phyloP scores from a whole-genome alignment of 2,797 vertebrate genomes.

The Sphenopsis melanotis region DNA sequence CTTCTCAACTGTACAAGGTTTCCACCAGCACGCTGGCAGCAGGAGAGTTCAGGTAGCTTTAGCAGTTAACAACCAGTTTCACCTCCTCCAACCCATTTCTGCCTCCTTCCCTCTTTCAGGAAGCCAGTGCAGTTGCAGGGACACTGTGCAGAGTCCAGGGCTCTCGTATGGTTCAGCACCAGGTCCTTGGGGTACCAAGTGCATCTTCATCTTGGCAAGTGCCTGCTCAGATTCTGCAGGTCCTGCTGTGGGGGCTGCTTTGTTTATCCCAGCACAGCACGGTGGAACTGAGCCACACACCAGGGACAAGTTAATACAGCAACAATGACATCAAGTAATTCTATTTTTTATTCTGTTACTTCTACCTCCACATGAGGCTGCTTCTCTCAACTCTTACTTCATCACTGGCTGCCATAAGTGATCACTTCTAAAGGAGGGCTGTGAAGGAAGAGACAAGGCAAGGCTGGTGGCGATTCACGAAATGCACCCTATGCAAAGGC shows the following conservation, averaged over 20 bases:
- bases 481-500: rapidly evolving
- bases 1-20: background rate
- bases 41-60: rapidly evolving
- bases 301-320: background rate
- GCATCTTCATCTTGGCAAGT: background rate
- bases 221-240: background rate
- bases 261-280: background rate
- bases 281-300: background rate
- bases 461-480: rapidly evolving
- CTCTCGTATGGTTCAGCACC: background rate
- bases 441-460: background rate
- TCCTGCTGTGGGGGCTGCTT: background rate
- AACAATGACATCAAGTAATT: background rate
- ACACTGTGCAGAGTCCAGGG: background rate
- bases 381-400: background rate
- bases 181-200: background rate
- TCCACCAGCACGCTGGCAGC: rapidly evolving
- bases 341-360: background rate
- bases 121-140: background rate
- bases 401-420: rapidly evolving
- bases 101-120: background rate
- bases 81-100: background rate
- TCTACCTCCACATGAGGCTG: background rate
- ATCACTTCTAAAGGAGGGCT: background rate
- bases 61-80: background rate